Evolutionary conservation across 2,113 vertebrate genomes (phyloP), one percentile per base, ranked within the genome.

Genomic region (Pelecanoides urinatrix): DNA sequence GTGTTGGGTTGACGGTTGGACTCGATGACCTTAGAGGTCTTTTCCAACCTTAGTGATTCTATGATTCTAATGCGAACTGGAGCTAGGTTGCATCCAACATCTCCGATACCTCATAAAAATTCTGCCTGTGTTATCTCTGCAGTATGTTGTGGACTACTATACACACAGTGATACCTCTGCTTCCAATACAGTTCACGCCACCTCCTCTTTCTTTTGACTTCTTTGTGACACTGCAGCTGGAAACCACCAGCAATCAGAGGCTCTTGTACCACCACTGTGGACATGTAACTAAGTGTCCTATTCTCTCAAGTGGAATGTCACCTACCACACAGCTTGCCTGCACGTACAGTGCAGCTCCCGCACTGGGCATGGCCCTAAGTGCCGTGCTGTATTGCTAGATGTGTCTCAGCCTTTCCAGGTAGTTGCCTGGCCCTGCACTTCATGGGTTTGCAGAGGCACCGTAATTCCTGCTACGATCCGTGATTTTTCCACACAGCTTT

Each of bases 61-160:
- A n/a, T n/a, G n/a, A n/a, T n/a, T n/a, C n/a, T n/a, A 32, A 65
- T 6, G 15, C 0, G 0, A 73, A 49, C 18, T 47, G 40, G 45
- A 77, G 23, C 27, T n/a, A 56, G 53, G 36, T 9, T 55, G 36
- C 27, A n/a, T 17, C 59, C 3, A 2, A 27, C 11, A 32, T 12
- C 18, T 63, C 38, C 1, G 1, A 23, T 13, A 70, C 7, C 18
- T 75, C 68, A 85, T 34, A 10, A 67, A 67, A 90, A 62, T 23
- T 36, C 30, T 30, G 11, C 16, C 47, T 55, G 27, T 49, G n/a
- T 6, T 77, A 49, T 23, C 32, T 36, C 55, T 32, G 56, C 38
- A 58, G 9, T 34, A 8, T 47, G 32, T 29, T 58, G 36, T 36
- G 19, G 38, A n/a, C 27, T 17, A 11, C 23, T 25, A 11, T 25